phyloP scores from a whole-genome alignment of 2,888 invertebrate genomes.

The Bugula neritina region DNA sequence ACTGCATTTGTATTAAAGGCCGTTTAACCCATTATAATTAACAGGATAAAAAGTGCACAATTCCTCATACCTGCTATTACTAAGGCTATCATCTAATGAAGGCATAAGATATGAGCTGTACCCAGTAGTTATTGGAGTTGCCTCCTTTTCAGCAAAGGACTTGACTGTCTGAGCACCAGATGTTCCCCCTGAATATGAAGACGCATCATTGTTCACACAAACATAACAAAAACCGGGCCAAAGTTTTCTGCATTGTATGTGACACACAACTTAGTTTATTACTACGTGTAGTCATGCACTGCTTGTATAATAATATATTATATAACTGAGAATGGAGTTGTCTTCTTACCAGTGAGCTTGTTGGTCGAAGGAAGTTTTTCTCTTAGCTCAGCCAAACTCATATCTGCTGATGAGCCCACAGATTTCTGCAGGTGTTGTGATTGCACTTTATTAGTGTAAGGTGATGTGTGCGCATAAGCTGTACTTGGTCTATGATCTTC shows the following conservation, averaged over 20 bases:
- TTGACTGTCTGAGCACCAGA: not conserved
- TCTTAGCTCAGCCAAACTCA: not conserved
- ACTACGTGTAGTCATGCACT: too few relatives aligned
- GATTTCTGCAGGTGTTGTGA: not conserved
- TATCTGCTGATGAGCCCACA: not conserved
- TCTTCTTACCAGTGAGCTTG: not conserved
- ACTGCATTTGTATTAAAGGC: too few relatives aligned
- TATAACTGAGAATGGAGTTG: too few relatives aligned
- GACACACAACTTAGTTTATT: too few relatives aligned
- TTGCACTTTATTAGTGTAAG: not conserved
- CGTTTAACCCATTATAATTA: too few relatives aligned
- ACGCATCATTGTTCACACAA: too few relatives aligned
- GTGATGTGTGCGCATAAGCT: not conserved
- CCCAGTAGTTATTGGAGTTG: conserved; percentile 15
- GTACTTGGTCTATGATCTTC: conserved; percentile 12
- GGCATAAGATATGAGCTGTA: not conserved
- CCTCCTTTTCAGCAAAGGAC: conserved; percentile 25
- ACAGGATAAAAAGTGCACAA: too few relatives aligned
- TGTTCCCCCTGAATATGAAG: not conserved
- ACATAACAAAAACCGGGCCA: too few relatives aligned
- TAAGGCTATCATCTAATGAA: not conserved
- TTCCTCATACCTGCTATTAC: conserved; percentile 8
- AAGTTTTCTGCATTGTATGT: too few relatives aligned
- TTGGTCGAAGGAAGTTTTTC: not conserved
- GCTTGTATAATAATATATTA: too few relatives aligned